Evolutionary conservation across 2,888 invertebrate genomes (phyloP).

Genomic region (Tipula confusa): DNA sequence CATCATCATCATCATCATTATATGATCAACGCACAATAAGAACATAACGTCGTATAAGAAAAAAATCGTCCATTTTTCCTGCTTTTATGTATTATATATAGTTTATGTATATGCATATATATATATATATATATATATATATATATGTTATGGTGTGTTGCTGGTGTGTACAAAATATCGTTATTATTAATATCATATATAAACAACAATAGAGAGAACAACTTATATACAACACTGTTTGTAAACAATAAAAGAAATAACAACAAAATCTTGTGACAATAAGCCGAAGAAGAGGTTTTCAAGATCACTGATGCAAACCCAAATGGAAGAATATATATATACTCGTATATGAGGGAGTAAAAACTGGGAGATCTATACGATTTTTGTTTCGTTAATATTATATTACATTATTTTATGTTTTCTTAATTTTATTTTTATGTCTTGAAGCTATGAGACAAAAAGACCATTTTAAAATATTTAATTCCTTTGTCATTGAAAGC

Average conservation of each 20-base stretch:
- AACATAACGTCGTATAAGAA: neutral
- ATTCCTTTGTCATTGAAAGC: slow-evolving; percentile 3
- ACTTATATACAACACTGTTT: neutral
- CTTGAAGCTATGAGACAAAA: neutral
- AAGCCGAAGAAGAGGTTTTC: neutral
- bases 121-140: no score
- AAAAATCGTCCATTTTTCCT: neutral
- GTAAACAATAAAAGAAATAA: neutral
- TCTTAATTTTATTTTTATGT: neutral
- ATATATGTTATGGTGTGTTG: neutral
- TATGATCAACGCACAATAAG: neutral
- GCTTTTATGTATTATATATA: no score
- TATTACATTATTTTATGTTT: no score
- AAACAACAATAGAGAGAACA: neutral
- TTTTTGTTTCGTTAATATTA: neutral
- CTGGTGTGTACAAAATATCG: neutral
- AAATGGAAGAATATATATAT: neutral
- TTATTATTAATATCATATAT: neutral
- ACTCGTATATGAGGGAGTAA: neutral
- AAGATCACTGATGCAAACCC: slow-evolving; percentile 12
- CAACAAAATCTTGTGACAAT: neutral
- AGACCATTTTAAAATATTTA: neutral
- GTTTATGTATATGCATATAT: no score
- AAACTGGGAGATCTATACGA: neutral
- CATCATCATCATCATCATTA: neutral